These are phyloP conservation scores for Carassius auratus DNA, from an alignment of 2,113 vertebrate species.

Conservation along the genomic window DNA sequence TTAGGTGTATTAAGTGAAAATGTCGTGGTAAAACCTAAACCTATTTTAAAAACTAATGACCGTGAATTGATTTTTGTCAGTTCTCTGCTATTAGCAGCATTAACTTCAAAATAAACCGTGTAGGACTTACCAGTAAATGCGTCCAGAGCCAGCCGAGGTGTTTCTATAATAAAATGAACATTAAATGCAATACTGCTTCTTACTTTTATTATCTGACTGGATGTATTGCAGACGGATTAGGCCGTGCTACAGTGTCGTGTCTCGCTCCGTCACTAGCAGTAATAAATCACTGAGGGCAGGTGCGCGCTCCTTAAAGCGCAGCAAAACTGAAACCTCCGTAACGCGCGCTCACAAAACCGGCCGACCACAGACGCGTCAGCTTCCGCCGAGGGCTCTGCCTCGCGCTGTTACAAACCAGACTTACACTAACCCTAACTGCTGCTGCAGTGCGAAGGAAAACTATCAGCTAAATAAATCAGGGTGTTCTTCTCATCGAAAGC, in stretches of 20 bases:
- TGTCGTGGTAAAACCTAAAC: neutral
- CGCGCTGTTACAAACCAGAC: slow-evolving; percentile 29
- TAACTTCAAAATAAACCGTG: neutral
- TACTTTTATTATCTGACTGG: neutral
- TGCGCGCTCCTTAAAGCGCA: slow-evolving; percentile 41
- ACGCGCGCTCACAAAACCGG: slow-evolving; percentile 25
- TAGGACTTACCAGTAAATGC: slow-evolving; percentile 20
- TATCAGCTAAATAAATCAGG: neutral
- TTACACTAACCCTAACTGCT: slow-evolving; percentile 13
- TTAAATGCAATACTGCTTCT: neutral
- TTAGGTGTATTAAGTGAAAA: neutral
- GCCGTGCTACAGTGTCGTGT: neutral
- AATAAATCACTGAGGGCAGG: slow-evolving; percentile 55
- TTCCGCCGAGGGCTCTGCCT: slow-evolving; percentile 46
- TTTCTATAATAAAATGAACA: neutral
- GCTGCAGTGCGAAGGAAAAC: slow-evolving; percentile 3
- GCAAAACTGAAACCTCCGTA: slow-evolving; percentile 56
- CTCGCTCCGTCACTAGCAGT: slow-evolving; percentile 4
- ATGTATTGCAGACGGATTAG: neutral
- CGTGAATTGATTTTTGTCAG: too few relatives aligned
- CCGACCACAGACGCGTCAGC: slow-evolving; percentile 55
- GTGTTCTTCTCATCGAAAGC: neutral
- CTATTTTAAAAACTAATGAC: too few relatives aligned
- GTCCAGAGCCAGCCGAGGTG: neutral
- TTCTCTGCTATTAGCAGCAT: neutral